A percentile compares a stretch with the other conserved stretches of the same genome.
Evolutionary conservation across 2,113 vertebrate species (phyloP).

Genomic region (Gadus chalcogrammus): DNA sequence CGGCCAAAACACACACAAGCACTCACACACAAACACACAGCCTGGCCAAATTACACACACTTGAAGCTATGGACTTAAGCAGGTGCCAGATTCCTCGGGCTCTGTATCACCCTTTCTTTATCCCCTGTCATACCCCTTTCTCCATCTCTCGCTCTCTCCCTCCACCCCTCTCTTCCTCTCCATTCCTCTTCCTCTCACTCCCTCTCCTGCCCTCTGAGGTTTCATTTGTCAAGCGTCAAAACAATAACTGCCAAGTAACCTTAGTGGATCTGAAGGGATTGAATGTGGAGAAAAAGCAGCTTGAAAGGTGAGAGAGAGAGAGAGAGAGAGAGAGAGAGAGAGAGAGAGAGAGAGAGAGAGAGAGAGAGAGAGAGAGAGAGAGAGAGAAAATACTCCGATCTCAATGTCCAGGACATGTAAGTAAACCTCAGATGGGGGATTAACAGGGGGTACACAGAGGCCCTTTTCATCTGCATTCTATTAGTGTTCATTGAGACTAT

Average conservation of each 20-base stretch:
- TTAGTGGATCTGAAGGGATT: constrained; percentile 13
- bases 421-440: too few relatives aligned
- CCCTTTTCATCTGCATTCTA: too few relatives aligned
- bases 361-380: neutral
- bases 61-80: neutral
- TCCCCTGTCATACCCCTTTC: neutral
- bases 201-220: neutral
- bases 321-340: neutral
- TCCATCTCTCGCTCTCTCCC: neutral
- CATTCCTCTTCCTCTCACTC: neutral
- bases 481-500: too few relatives aligned
- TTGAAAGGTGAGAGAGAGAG: neutral
- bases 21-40: neutral
- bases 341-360: neutral
- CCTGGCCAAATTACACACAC: too few relatives aligned
- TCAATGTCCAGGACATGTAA: too few relatives aligned
- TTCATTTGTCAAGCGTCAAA: constrained; percentile 20
- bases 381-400: neutral
- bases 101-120: neutral
- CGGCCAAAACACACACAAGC: neutral
- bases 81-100: constrained; percentile 1
- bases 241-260: constrained; percentile 11
- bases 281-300: neutral
- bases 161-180: neutral
- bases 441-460: too few relatives aligned